Base-by-base conservation (phyloP, 2,888 invertebrate genomes). In the Tiphia femorata region DNA sequence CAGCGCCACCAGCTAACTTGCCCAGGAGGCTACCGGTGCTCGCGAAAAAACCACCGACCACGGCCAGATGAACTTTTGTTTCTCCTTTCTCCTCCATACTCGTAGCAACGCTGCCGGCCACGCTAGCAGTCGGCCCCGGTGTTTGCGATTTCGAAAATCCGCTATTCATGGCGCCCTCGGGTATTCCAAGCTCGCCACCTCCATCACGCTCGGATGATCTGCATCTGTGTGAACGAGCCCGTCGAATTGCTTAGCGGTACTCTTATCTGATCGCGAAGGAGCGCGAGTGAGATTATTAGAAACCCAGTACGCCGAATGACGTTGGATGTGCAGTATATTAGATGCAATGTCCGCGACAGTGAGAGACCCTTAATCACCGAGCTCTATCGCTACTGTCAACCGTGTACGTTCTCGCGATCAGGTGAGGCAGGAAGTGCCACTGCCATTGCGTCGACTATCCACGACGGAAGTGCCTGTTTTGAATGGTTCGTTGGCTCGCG, bases 11-110 rank as follows among this genome's bases (percentile, higher is more conserved):
- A 43, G 88, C 86, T 62, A 90, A 76, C 85, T 91, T 91, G 27
- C 90, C 91, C 44, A 89, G 85, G 33, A 88, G 84, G 77, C 91
- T 90, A 30, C 89, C 90, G 51, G 85, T 75, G 25, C 90, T 86
- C 17, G 89, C 89, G 84, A 87, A 89, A 65, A 86, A 72, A 35
- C 91, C 91, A 25, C 89, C 86, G 62, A 87, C 72, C 64, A 89
- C 84, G 2, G 90, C 88, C 79, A 83, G 80, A 60, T 79, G 69
- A 30, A 79, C 54, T 19, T 67, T 62, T 1, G 19, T 37, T 29
- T 2, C 27, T 23, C 47, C 29, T n/a, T 42, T 41, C 7, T 38
- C 49, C 6, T 35, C 23, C 30, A 20, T 27, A n/a, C n/a, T n/a
- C n/a, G 8, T 16, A 14, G 8, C 33, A 2, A 5, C 12, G n/a